These are phyloP conservation scores for Threskiornis aethiopicus DNA, from an alignment of 2,797 vertebrate genomes.

Conservation along the genomic window DNA sequence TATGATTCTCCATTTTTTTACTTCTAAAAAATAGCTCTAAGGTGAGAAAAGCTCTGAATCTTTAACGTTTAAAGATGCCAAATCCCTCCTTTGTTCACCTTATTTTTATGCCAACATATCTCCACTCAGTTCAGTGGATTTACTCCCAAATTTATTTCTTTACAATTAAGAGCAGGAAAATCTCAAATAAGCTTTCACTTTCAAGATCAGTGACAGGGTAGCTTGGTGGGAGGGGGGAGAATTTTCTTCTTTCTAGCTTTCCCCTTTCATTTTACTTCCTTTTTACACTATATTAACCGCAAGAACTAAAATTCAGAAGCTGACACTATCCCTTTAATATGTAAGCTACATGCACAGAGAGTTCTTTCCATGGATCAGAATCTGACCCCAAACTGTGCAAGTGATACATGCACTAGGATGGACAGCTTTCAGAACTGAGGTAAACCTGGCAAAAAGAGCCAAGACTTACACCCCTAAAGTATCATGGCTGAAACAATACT, in stretches of 20 bases:
- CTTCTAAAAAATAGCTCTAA: neutral
- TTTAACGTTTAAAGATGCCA: neutral
- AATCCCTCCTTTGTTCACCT: neutral
- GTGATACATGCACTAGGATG: neutral
- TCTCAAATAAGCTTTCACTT: neutral
- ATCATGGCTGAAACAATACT: neutral
- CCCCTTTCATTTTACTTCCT: neutral
- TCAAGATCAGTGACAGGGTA: neutral
- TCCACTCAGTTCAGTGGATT: neutral
- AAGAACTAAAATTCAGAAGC: neutral
- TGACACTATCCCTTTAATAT: neutral
- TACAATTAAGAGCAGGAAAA: neutral
- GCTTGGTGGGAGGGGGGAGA: rapidly evolving
- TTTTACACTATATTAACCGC: neutral
- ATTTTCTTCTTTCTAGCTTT: neutral
- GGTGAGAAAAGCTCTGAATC: neutral
- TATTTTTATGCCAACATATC: neutral
- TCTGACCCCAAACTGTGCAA: neutral
- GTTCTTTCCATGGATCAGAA: neutral
- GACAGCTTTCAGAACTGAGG: neutral
- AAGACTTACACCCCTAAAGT: neutral
- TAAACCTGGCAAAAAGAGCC: neutral
- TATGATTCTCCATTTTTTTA: neutral
- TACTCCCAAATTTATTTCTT: neutral
- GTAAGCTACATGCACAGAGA: rapidly evolving